Evolutionary conservation across 2,888 invertebrate genomes (phyloP), one percentile per base, ranked within the genome.

Genomic region (Dryobotodes eremita): DNA sequence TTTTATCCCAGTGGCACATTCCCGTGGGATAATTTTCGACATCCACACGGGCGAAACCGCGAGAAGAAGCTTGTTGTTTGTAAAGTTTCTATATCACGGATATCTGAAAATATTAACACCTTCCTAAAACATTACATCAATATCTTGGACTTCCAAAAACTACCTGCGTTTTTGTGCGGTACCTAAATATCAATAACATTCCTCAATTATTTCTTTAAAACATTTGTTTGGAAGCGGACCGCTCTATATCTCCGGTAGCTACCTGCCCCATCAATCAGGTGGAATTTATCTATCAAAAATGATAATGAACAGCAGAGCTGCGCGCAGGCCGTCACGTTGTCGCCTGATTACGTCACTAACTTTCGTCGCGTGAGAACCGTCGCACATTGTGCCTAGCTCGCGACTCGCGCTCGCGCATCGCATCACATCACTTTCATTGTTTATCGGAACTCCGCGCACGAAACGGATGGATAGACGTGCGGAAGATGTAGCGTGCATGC

Each of bases 281-380:
- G 71, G 42, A 84, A 80, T 86, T 83, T 83, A 88, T 86, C 80
- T 70, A 80, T 84, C 42, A 68, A 80, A 85, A 66, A 84, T 85
- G 75, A 71, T 88, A 89, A 88, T 83, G 59, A 48, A 71, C 48
- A 76, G 62, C 50, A 68, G 31, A 75, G 75, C 74, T 70, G 71
- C 71, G 79, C 74, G 64, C 61, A 76, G 79, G 77, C 62, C 70
- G 74, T 80, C 78, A 83, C 88, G 86, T 86, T 90, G 89, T 86
- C 89, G 88, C 87, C 72, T 73, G 84, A 91, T 96, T 96, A 94
- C 95, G 93, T 95, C 94, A 96, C 85, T 66, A 77, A 92, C 94
- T 95, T 95, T 95, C 95, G 92, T 95, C 93, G 95, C 96, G 95
- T 96, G 96, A 94, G 96, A 96, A 96, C 93, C 93, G 90, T 89